Percentiles rank a stretch among this genome's conserved stretches.
These are phyloP conservation scores for Clarias pachynema DNA, from an alignment of 2,797 vertebrate genomes.

Conservation along the genomic window DNA sequence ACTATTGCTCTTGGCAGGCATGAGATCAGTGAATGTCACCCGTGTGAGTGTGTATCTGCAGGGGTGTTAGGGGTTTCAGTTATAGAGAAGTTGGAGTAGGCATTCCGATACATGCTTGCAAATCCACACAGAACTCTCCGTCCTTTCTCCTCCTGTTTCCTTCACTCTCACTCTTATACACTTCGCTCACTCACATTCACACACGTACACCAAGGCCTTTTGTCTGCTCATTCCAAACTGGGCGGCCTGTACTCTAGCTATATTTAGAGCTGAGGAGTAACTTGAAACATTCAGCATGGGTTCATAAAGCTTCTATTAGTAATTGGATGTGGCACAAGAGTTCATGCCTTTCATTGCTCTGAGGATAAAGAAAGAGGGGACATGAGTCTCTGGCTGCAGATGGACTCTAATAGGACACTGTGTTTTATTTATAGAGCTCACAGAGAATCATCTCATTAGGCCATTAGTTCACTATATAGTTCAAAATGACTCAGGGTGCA, in stretches of 20 bases:
- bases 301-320: conserved; percentile 33
- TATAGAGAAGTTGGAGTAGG: not conserved
- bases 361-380: conserved; percentile 28
- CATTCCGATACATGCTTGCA: not conserved
- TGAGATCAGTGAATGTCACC: not conserved
- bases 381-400: not conserved
- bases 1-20: not conserved
- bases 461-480: not conserved
- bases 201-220: conserved; percentile 1
- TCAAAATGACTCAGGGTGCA: not conserved
- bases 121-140: not conserved
- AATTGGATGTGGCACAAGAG: conserved; percentile 19
- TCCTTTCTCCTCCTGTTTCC: not conserved
- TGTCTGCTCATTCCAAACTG: conserved; percentile 12
- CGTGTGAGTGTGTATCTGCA: not conserved
- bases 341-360: conserved; percentile 20
- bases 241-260: conserved; percentile 15
- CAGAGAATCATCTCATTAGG: not conserved
- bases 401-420: conserved; percentile 6
- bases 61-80: not conserved
- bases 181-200: not conserved
- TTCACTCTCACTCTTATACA: not conserved
- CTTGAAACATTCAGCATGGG: conserved; percentile 20
- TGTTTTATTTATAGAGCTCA: conserved; percentile 23
- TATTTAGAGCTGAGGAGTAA: conserved; percentile 46